Base-by-base conservation (phyloP, 2,888 invertebrate species). In the Helleia helle region DNA sequence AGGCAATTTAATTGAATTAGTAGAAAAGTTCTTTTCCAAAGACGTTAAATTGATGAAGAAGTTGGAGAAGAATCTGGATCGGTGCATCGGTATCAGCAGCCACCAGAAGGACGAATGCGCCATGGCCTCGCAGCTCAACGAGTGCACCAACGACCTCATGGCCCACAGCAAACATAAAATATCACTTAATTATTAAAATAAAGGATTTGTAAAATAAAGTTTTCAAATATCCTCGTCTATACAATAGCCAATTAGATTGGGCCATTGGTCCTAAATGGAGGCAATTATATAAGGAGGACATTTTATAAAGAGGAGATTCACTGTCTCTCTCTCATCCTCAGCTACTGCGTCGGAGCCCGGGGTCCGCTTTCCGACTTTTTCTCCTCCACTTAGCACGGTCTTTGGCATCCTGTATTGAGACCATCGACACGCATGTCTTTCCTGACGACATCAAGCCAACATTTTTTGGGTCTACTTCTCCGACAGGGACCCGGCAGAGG, bases 101-200 rank as follows among this genome's bases (percentile, higher is more conserved):
- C 59, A 49, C 3, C 54, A 52, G 26, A 56, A 56, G 17, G 68
- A 75, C 43, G 83, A 81, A 34, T 84, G 83, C 44, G 51, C 55
- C 2, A 48, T 79, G 9, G 83, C 83, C 0, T 62, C 80, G 0
- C 59, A 58, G 7, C 66, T 84, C 0, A 84, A 83, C 48, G 65
- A 71, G 0, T 84, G 83, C 43, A 83, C 83, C 2, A 81, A 83
- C 42, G 71, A 69, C n/a, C 55, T 84, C 1, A 79, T 81, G 79
- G 56, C 61, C 1, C 60, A 56, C 42, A 80, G 75, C 44, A 81
- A 83, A 45, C 72, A 71, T 31, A 73, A 70, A 49, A 52, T 79
- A 31, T 54, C 55, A 26, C 59, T 80, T 1, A 75, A 75, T 42
- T 76, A 77, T 52, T 70, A 49, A 27, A 40, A 44, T 41, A 37